A percentile compares a stretch with the other conserved stretches of the same genome.
phyloP scores from a whole-genome alignment of 2,888 invertebrate genomes.

The Drosophila fulvimacula region DNA sequence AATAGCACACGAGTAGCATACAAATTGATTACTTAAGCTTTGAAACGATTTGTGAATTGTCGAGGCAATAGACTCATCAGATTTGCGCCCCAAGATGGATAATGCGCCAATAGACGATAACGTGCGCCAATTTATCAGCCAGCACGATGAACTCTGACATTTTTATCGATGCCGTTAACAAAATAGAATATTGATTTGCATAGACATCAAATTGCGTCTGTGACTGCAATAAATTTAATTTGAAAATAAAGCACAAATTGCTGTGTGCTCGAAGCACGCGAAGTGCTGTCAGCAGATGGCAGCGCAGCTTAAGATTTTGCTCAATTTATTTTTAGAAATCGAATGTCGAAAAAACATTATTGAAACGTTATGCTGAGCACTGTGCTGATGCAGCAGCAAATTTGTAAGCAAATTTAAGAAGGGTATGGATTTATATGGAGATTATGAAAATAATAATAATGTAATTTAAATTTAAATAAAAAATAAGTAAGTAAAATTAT shows the following conservation, averaged over 20 bases:
- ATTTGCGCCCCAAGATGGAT: conserved; percentile 24
- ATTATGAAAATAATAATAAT: no score
- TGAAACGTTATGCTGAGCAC: not conserved
- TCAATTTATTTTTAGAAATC: conserved; percentile 2
- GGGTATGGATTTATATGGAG: not conserved
- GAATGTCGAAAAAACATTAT: not conserved
- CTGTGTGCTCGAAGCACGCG: not conserved
- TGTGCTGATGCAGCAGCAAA: not conserved
- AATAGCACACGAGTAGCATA: conserved; percentile 22
- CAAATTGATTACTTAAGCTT: conserved; percentile 30
- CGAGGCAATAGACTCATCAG: conserved; percentile 19
- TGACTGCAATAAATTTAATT: conserved; percentile 11
- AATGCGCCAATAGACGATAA: conserved; percentile 15
- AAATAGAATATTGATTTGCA: conserved; percentile 33
- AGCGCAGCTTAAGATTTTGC: not conserved
- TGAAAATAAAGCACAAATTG: not conserved
- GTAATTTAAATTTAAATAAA: no score
- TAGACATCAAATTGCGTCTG: conserved; percentile 15
- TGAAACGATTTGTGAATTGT: conserved; percentile 26
- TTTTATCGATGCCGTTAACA: conserved; percentile 28
- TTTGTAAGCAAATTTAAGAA: not conserved
- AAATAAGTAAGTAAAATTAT: no score
- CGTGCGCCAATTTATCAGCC: conserved; percentile 11
- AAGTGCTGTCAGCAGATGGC: not conserved
- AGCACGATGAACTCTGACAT: conserved; percentile 18